phyloP scores from a whole-genome alignment of 1,140 invertebrate species.

The Lepidostoma basale region DNA sequence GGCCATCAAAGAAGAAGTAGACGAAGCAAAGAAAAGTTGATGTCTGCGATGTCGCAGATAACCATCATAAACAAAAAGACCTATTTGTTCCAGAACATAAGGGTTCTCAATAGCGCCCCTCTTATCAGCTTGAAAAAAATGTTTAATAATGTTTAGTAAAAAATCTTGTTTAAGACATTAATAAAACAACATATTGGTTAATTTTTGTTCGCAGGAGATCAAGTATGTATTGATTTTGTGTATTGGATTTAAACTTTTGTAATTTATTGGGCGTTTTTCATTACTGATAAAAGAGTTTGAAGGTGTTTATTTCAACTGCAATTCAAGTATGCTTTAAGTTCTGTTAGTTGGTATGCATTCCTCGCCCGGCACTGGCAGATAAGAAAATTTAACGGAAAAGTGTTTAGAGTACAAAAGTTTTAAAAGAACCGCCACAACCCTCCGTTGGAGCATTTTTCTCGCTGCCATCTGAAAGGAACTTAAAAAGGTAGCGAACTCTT shows the following conservation, averaged over 20 bases:
- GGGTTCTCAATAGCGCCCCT: too few relatives aligned
- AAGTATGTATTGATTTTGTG: not conserved
- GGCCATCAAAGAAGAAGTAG: too few relatives aligned
- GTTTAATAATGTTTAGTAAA: too few relatives aligned
- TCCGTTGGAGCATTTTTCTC: not conserved
- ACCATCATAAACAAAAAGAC: too few relatives aligned
- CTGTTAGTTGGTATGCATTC: not conserved
- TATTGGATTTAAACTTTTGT: not conserved
- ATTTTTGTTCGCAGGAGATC: not conserved
- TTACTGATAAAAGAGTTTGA: not conserved
- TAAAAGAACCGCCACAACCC: not conserved
- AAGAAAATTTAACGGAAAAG: not conserved
- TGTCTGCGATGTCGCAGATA: too few relatives aligned
- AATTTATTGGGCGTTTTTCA: not conserved
- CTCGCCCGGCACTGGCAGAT: not conserved
- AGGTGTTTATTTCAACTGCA: not conserved
- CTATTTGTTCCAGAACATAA: too few relatives aligned
- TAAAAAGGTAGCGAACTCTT: not conserved
- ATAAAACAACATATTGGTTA: not conserved
- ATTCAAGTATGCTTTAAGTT: not conserved
- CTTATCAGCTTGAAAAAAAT: too few relatives aligned
- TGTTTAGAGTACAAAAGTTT: not conserved
- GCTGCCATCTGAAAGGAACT: not conserved
- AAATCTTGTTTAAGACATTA: too few relatives aligned
- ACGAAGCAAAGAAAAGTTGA: too few relatives aligned